phyloP scores from a whole-genome alignment of 2,113 vertebrate species.

The Silurus asotus region DNA sequence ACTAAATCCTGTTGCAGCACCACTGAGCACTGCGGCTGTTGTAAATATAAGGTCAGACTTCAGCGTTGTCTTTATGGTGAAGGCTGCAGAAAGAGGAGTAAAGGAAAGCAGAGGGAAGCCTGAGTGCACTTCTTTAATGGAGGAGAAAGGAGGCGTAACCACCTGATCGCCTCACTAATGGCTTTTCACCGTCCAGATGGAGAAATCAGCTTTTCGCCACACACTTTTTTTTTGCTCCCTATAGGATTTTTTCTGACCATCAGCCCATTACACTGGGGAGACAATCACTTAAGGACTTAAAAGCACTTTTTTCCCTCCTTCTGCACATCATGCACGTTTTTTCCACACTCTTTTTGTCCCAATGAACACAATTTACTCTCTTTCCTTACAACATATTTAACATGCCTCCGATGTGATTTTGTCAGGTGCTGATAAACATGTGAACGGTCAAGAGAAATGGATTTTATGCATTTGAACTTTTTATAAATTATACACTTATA shows the following conservation, averaged over 20 bases:
- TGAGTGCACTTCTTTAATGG: constrained; percentile 52
- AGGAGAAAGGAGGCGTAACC: constrained; percentile 50
- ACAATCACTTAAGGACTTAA: constrained; percentile 65
- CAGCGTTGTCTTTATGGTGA: constrained; percentile 30
- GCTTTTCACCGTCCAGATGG: constrained; percentile 58
- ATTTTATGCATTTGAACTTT: neutral
- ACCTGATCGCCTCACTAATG: constrained; percentile 58
- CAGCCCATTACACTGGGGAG: constrained; percentile 63
- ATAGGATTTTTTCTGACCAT: constrained; percentile 47
- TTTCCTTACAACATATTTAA: neutral
- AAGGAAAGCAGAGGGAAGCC: constrained; percentile 39
- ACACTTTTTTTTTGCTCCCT: constrained; percentile 30
- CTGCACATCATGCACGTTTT: neutral
- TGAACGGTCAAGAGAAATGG: neutral
- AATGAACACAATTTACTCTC: neutral
- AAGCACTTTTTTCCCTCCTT: constrained; percentile 25
- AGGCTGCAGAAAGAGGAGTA: constrained; percentile 1
- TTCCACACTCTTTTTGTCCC: neutral
- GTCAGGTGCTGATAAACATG: neutral
- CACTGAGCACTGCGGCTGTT: constrained; percentile 62
- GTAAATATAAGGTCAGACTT: constrained; percentile 58
- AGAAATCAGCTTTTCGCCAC: constrained; percentile 65
- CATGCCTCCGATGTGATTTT: neutral
- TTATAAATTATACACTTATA: neutral
- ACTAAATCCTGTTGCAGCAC: constrained; percentile 52